Conservation (phyloP, 2,888 invertebrate genomes). For the Drosophila ustulata region DNA sequence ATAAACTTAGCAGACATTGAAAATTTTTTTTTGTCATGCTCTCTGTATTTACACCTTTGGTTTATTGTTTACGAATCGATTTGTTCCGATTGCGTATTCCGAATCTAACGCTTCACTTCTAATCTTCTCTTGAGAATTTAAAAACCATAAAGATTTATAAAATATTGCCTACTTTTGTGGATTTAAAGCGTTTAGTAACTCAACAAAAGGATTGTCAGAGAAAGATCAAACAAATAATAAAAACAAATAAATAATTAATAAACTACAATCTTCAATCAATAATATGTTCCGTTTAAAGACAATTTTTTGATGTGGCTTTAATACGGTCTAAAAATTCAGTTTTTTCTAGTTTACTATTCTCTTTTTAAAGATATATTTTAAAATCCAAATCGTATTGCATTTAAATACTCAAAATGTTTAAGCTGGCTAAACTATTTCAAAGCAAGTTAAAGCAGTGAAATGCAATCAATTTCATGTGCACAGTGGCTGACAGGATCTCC, state of each 20-base stretch:
- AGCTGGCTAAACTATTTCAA: not conserved
- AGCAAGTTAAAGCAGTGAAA: constrained; percentile 6
- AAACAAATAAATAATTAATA: no score
- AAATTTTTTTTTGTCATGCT: not conserved
- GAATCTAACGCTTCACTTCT: not conserved
- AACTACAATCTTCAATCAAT: no score
- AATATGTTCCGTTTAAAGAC: no score
- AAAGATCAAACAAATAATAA: no score
- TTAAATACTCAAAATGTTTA: not conserved
- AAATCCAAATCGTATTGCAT: no score
- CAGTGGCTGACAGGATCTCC: not conserved
- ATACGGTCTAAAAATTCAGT: no score
- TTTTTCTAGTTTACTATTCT: no score
- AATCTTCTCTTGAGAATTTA: not conserved
- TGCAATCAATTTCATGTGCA: constrained; percentile 49
- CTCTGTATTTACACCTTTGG: not conserved
- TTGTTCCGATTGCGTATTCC: no score
- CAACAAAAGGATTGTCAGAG: not conserved
- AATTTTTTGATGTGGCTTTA: no score
- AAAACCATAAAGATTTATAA: not conserved
- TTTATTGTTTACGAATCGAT: not conserved
- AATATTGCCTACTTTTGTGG: not conserved
- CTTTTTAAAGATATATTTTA: no score
- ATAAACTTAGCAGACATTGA: not conserved
- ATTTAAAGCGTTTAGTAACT: not conserved